Percentiles rank a stretch among this genome's conserved stretches.
Evolutionary conservation across 1,140 invertebrate species (phyloP).

Genomic region (Chironomus striatipennis): DNA sequence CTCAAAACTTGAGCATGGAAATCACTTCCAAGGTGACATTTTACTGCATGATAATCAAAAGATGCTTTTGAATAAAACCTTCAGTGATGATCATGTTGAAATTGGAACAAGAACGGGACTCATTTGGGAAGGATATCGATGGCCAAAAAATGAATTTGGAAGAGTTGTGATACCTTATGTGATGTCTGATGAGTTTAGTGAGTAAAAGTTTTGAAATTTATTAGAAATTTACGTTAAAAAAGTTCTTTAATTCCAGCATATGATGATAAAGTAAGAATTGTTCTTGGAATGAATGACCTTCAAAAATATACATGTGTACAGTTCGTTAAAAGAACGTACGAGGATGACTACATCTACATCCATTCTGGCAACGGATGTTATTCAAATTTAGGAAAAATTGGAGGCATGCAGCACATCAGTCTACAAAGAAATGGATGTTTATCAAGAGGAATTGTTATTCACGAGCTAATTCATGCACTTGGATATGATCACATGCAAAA

Average conservation of each 20-base stretch:
- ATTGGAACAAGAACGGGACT: not conserved
- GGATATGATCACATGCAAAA: conserved; percentile 68
- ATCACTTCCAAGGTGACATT: not conserved
- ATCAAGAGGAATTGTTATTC: not conserved
- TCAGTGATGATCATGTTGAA: not conserved
- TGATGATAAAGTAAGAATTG: not conserved
- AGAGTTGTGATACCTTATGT: not conserved
- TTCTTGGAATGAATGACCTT: not conserved
- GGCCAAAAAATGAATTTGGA: not conserved
- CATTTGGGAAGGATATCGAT: not conserved
- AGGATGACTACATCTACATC: not conserved
- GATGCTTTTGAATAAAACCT: conserved; percentile 33
- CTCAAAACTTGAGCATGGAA: not conserved
- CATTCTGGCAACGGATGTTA: not conserved
- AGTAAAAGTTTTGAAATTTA: too few relatives aligned
- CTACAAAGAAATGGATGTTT: not conserved
- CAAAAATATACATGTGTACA: not conserved
- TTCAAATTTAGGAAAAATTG: not conserved
- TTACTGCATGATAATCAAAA: not conserved
- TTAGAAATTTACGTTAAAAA: too few relatives aligned
- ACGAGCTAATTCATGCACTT: conserved; percentile 50
- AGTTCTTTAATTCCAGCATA: not conserved
- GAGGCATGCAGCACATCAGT: not conserved
- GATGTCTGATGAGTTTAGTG: too few relatives aligned
- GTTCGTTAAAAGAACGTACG: not conserved